phyloP scores from a whole-genome alignment of 2,888 invertebrate species.

The Luffia ferchaultella region DNA sequence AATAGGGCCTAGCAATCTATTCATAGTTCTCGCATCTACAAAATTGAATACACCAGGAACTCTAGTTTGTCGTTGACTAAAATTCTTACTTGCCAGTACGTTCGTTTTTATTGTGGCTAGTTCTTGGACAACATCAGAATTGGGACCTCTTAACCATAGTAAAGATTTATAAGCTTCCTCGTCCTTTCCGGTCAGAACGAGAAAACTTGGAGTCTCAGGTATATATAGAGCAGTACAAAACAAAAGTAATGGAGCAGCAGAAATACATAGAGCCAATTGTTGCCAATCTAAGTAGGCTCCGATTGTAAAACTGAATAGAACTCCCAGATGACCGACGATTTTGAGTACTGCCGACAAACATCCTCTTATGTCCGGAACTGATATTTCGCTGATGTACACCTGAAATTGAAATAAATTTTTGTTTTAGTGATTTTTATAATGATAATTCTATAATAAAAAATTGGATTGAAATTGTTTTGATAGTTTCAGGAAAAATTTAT shows the following conservation, averaged over 20 bases:
- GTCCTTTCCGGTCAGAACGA: slow-evolving; percentile 79
- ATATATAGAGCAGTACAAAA: slow-evolving; percentile 80
- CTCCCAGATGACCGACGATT: slow-evolving; percentile 85
- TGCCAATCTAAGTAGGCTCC: slow-evolving; percentile 88
- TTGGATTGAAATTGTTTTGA: too few relatives aligned
- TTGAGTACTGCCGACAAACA: slow-evolving; percentile 87
- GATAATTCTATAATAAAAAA: background rate
- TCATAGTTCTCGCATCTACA: slow-evolving; percentile 51
- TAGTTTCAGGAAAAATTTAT: too few relatives aligned
- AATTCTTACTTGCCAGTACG: slow-evolving; percentile 64
- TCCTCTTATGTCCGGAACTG: slow-evolving; percentile 86
- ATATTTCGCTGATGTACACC: slow-evolving; percentile 93
- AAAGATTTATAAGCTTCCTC: slow-evolving; percentile 71
- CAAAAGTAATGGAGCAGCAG: slow-evolving; percentile 79
- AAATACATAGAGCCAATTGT: slow-evolving; percentile 81
- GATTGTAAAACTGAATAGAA: slow-evolving; percentile 82
- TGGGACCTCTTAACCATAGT: slow-evolving; percentile 83
- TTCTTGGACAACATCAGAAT: slow-evolving; percentile 80
- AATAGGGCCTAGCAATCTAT: slow-evolving; percentile 72
- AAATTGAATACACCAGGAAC: slow-evolving; percentile 48
- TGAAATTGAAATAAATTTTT: slow-evolving; percentile 32
- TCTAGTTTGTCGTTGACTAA: slow-evolving; percentile 53
- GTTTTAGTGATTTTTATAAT: too few relatives aligned
- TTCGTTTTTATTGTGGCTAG: slow-evolving; percentile 75
- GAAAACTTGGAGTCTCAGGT: slow-evolving; percentile 89